Evolutionary conservation across 2,888 invertebrate genomes (phyloP).

Genomic region (Drosophila nigricruria): DNA sequence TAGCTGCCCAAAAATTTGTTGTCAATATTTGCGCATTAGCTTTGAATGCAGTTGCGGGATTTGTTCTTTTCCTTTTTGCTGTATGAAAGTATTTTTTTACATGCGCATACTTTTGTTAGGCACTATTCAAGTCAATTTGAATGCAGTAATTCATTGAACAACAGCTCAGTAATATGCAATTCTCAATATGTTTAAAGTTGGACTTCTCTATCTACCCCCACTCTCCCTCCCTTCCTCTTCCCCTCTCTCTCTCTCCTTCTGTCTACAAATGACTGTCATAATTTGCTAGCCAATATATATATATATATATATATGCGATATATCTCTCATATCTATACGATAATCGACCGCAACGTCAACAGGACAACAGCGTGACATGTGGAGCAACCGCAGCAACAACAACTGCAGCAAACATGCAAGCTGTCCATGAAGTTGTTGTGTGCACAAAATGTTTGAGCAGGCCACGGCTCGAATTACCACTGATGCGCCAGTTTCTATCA

Average conservation of each 20-base stretch:
- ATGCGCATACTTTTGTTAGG: not conserved
- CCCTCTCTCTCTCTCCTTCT: not conserved
- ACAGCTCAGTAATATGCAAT: not conserved
- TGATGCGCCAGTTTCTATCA: slow-evolving; percentile 75
- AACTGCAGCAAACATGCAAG: slow-evolving; percentile 40
- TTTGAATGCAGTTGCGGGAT: slow-evolving; percentile 1
- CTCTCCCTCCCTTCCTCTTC: too few relatives aligned
- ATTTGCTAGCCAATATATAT: slow-evolving; percentile 39
- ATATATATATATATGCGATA: slow-evolving; percentile 25
- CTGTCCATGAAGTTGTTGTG: slow-evolving; percentile 20
- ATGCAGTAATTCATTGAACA: not conserved
- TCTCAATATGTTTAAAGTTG: not conserved
- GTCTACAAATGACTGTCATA: slow-evolving; percentile 45
- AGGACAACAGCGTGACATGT: slow-evolving; percentile 46
- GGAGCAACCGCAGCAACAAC: slow-evolving; percentile 40
- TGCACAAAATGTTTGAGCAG: slow-evolving; percentile 56
- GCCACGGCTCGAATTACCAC: slow-evolving; percentile 56
- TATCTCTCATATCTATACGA: slow-evolving; percentile 61
- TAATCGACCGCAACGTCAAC: slow-evolving; percentile 74
- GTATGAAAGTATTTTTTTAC: too few relatives aligned
- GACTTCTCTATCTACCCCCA: too few relatives aligned
- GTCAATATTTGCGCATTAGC: slow-evolving; percentile 30
- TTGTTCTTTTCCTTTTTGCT: not conserved
- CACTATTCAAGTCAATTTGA: slow-evolving; percentile 1
- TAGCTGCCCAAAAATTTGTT: slow-evolving; percentile 21